These are phyloP conservation scores for Rattus rattus DNA, from an alignment of 2,113 vertebrate genomes.

Conservation along the genomic window DNA sequence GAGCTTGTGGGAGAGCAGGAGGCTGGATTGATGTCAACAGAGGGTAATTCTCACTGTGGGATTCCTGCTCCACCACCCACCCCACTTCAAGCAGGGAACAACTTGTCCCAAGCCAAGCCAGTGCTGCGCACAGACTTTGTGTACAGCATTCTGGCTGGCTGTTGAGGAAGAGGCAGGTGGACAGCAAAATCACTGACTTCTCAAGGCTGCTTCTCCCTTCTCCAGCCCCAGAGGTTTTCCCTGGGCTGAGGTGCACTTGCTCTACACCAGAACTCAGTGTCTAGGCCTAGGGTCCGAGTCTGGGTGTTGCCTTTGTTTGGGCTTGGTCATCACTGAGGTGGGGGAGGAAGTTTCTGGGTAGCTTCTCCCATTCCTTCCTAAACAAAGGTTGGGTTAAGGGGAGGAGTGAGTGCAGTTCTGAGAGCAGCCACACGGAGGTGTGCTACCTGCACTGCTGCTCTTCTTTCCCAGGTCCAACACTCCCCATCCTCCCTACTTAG, in stretches of 20 bases:
- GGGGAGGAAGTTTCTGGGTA: not conserved
- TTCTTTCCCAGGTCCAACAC: not conserved
- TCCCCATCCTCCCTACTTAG: not conserved
- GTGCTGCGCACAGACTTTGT: constrained; percentile 24
- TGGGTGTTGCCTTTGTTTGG: constrained; percentile 15
- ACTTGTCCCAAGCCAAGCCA: constrained; percentile 64
- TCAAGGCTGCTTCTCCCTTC: constrained; percentile 34
- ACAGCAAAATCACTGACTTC: constrained; percentile 56
- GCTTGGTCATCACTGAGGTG: not conserved
- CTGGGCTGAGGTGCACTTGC: not conserved
- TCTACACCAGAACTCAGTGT: not conserved
- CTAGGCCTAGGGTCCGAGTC: not conserved
- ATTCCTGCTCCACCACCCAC: constrained; percentile 35
- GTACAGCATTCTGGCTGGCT: constrained; percentile 57
- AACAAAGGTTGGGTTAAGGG: constrained; percentile 1
- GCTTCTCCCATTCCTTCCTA: not conserved
- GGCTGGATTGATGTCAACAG: not conserved
- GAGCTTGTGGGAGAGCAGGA: constrained; percentile 21
- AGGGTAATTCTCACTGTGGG: constrained; percentile 49
- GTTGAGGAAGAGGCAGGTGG: constrained; percentile 15
- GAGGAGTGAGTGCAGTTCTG: constrained; percentile 47
- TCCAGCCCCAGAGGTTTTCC: not conserved
- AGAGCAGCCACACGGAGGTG: constrained; percentile 59
- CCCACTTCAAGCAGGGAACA: constrained; percentile 62
- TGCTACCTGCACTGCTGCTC: not conserved